Base-by-base conservation (phyloP, 64 coral and sea anemone species). In the Anthopleura sola region DNA sequence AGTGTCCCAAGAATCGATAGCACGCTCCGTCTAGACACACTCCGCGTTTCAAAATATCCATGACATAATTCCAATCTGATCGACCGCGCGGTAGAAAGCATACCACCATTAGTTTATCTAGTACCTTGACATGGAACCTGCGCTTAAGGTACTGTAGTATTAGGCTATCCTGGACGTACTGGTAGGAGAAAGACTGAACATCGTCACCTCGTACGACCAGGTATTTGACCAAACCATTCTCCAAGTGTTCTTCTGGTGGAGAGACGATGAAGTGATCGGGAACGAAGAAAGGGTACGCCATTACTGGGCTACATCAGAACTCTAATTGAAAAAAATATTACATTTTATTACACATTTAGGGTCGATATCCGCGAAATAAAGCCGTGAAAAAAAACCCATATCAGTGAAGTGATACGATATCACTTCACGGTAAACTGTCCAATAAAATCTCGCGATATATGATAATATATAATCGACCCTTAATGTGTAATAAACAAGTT, bases 1-100 rank as follows among this genome's bases (percentile, higher is more conserved):
- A 86, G 28, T 86, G 57, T 17, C 89, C 89, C 16, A 91, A 55
- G 54, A 91, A 91, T 16, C 77, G 36, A 71, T 86, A 91, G 15
- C 3, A 11, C 46, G 75, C 57, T 21, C 40, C 55, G 1, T 86
- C 76, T 21, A 54, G 47, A 31, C 78, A 85, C 19, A 91, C 47
- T 18, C 84, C 54, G 13, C 40, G 51, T 11, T 66, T 68, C 36
- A 91, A 62, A 44, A 91, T 68, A 32, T 69, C 29, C 3, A 37
- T 54, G 39, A 80, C 24, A 19, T 88, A 17, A 8, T 80, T 60
- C 49, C 55, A 56, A 8, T 54, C n/a, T 17, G 37, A 74, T 19
- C 66, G 19, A 58, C 15, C 31, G 19, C 76, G 66, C 19, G 86
- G 76, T 12, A 55, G 76, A 80, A 88, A 88, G 28, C 76, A 76